Base-by-base conservation (phyloP, 2,888 invertebrate genomes). In the Crioceris asparagi region DNA sequence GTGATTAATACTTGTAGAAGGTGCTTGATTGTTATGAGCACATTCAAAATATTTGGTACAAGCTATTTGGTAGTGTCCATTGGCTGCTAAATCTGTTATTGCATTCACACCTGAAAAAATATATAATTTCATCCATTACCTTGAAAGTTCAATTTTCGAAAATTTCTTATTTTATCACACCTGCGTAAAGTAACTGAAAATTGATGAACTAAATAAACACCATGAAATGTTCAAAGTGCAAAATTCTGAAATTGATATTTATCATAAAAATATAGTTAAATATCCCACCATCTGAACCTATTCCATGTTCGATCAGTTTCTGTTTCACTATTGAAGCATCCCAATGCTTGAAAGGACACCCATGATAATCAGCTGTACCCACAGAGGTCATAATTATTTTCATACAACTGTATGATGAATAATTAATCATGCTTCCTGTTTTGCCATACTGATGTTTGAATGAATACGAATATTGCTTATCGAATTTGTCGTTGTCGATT, bases 381-480 rank as follows among this genome's bases (percentile, higher is more conserved):
- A 79, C 75, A 52, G 66, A 69, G 1, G 72, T 71, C 54, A 72
- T 80, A 39, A 98, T 94, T 43, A 98, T 85, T 66, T 84, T 91
- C 52, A 83, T 69, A 63, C 98, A 99, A 52, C 88, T 88, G 54
- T 83, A 85, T 0, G 97, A 91, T 0, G 87, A 78, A 58, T 91
- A 96, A 59, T 86, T 84, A 3, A 77, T 77, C 60, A 85, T 79
- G 50, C 83, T 87, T 1, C 98, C 98, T 3, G 90, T 94, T 67
- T 92, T 88, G 16, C 98, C 98, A 68, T 88, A 99, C 59, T 82
- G 83, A 64, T 96, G 93, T 15, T 91, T 77, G 35, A 99, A 79
- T 57, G 76, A 78, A 62, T 99, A 99, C 2, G 83, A 71, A 67
- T 98, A 91, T 46, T 79, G 72, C 60, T 94, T 96, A 38, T 93